phyloP scores from a whole-genome alignment of 92 coral and sea anemone species.

The Plumapathes pennacea region DNA sequence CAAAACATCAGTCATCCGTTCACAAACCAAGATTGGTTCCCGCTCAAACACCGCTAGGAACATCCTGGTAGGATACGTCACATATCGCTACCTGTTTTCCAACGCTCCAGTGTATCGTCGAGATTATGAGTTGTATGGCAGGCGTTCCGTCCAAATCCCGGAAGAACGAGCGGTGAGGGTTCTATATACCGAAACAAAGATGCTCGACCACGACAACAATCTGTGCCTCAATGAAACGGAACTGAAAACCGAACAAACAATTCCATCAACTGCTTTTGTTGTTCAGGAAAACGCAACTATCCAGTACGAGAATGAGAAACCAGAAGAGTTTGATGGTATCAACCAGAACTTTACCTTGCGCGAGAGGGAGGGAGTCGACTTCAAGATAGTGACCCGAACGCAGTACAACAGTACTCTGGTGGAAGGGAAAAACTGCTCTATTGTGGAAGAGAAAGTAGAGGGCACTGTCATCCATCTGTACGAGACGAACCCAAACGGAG shows the following conservation, averaged over 20 bases:
- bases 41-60: constrained; percentile 7
- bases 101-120: constrained; percentile 21
- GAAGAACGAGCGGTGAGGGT: constrained; percentile 16
- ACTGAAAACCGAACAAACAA: too few species aligned
- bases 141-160: constrained; percentile 11
- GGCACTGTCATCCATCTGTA: constrained; percentile 26
- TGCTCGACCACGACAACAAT: neutral
- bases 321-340: neutral
- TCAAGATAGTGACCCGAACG: constrained; percentile 7
- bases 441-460: constrained; percentile 7
- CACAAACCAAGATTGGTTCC: constrained; percentile 18
- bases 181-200: neutral
- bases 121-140: constrained; percentile 22
- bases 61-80: constrained; percentile 1
- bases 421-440: neutral
- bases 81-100: neutral
- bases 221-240: too few species aligned
- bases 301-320: constrained; percentile 9
- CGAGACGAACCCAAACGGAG: constrained; percentile 28
- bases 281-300: constrained; percentile 10
- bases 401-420: constrained; percentile 20
- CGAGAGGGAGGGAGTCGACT: constrained; percentile 11
- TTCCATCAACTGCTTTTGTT: too few species aligned
- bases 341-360: constrained; percentile 1
- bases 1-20: constrained; percentile 17